Conservation (phyloP, 2,113 vertebrate genomes). For the Gallinago undulata region DNA sequence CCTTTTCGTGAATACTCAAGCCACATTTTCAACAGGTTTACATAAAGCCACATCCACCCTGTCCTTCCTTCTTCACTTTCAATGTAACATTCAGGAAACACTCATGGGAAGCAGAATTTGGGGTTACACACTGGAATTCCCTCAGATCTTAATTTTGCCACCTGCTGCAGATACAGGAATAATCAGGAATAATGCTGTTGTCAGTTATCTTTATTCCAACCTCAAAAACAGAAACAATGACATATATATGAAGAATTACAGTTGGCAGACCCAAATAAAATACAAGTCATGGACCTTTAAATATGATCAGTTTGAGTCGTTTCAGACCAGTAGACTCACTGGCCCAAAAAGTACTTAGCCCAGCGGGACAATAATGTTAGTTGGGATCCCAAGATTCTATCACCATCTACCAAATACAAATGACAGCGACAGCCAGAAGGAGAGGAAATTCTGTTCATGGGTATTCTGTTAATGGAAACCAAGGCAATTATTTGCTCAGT, state of each 20-base stretch:
- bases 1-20: slow-evolving; percentile 6
- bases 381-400: background rate
- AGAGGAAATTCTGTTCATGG: background rate
- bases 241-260: background rate
- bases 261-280: background rate
- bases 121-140: background rate
- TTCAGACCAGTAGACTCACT: background rate
- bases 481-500: background rate
- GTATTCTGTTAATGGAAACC: background rate
- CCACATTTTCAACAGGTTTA: slow-evolving; percentile 17
- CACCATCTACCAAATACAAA: background rate
- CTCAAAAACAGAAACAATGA: background rate
- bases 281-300: background rate
- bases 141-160: slow-evolving; percentile 20
- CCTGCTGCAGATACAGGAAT: background rate
- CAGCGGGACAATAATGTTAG: background rate
- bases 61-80: background rate
- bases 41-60: slow-evolving; percentile 26
- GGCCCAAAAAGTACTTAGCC: background rate
- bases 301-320: background rate
- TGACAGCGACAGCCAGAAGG: background rate
- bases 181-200: background rate
- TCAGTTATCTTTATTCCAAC: background rate
- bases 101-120: background rate
- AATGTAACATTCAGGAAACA: background rate